Evolutionary conservation across 2,113 vertebrate genomes (phyloP), one percentile per base, ranked within the genome.

Genomic region (Psettodes erumei): DNA sequence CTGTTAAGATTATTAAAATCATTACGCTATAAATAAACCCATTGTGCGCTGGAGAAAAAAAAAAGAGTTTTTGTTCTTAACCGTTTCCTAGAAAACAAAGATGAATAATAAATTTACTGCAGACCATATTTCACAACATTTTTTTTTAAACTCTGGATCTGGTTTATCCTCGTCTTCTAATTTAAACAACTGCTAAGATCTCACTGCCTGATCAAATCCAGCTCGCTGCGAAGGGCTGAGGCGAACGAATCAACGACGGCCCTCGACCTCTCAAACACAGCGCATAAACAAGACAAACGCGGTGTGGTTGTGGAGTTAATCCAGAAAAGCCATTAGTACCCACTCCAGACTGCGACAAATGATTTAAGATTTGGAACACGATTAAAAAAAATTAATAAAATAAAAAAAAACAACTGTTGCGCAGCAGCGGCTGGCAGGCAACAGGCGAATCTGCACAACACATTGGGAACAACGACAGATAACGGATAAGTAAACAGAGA

Each of bases 281-380:
- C 51, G 51, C 55, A 86, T 74, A 42, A 76, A 81, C 27, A 69
- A 61, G 77, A 85, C 38, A 51, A 76, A 83, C 1, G 1, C 45
- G 60, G 56, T 56, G 51, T 3, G 10, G 28, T 60, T 45, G 59
- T 88, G 85, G 79, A 82, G 47, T 60, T 75, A 62, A 81, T 87
- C 71, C 88, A 90, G 73, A 81, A 45, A 86, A 38, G 60, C 85
- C 69, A 87, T 89, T 87, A 87, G 68, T 28, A 33, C 28, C 13
- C 37, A 65, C 43, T 65, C 87, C 53, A 27, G 79, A 77, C 25
- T 27, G 33, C 19, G 12, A 70, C 40, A 54, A 67, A 71, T 59
- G 50, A 42, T 13, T 66, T 25, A 58, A 72, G 38, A 77, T 64
- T 63, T 78, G 68, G 62, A 56, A 47, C 16, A 23, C 8, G 32